Evolutionary conservation across 1,140 invertebrate species (phyloP), one percentile per base, ranked within the genome.

Genomic region (Scaptomyza hsui): DNA sequence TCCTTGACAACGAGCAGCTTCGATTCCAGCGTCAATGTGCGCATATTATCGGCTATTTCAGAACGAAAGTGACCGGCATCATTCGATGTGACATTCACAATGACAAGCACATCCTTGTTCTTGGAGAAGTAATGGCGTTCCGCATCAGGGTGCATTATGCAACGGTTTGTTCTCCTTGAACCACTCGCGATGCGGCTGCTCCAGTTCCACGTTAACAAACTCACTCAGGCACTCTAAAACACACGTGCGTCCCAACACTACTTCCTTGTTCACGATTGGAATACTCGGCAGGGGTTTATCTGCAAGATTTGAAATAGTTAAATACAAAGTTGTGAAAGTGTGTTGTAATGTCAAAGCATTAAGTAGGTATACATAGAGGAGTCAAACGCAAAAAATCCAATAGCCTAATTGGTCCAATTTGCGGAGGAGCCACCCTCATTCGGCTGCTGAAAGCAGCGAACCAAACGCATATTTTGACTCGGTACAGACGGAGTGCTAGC

Each of bases 41-140:
- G 86, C 12, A 77, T 81, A 5, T 91, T 89, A 65, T 94, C 92
- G 0, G 94, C 93, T 81, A 98, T 95, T 90, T 96, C 94, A 92
- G 98, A 99, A 71, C 96, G 95, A 91, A 99, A 99, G 49, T 93
- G 93, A 0, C 98, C 98, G 39, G 95, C 94, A 92, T 99, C 98
- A 42, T 92, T 93, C 1, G 93, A 88, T 71, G 95, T 92, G 1
- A 96, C 95, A 78, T 96, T 94, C 15, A 97, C 95, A 71, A 98
- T 98, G 24, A 98, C 95, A 21, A 99, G 92, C 15, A 98, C 91
- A 86, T 98, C 97, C 92, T 97, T 94, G 90, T 96, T 95, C 26
- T 95, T 95, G 0, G 96, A 96, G 62, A 98, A 96, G 89, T 96
- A 97, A 88, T 96, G 94, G 0, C 97, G 93, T 29, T 89, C 89